These are phyloP conservation scores for Aleiodes alternator DNA, from an alignment of 2,888 invertebrate genomes.

Conservation along the genomic window DNA sequence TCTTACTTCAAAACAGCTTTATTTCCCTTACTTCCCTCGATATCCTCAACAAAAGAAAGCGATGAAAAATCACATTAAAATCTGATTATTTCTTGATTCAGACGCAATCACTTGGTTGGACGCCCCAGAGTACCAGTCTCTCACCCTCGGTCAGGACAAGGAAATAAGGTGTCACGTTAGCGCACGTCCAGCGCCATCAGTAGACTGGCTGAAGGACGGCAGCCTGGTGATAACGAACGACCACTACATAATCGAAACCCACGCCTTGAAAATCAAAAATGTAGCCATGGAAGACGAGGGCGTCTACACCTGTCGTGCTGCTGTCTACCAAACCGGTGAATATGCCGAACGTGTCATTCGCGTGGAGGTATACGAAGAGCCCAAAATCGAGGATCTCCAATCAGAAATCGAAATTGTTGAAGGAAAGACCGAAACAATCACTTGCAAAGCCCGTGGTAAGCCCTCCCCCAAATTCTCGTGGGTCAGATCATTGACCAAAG, in stretches of 20 bases:
- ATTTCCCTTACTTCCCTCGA: conserved; percentile 17
- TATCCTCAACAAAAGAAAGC: neutral
- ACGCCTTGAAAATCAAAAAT: conserved; percentile 86
- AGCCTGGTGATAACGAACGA: conserved; percentile 82
- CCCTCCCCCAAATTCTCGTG: conserved; percentile 90
- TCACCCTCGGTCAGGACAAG: conserved; percentile 84
- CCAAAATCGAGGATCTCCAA: conserved; percentile 82
- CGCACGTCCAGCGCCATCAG: conserved; percentile 89
- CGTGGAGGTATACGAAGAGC: conserved; percentile 87
- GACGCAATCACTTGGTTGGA: conserved; percentile 92
- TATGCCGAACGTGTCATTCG: conserved; percentile 86
- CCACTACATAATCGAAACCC: conserved; percentile 84
- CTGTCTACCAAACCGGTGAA: conserved; percentile 88
- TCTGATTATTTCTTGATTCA: conserved; percentile 72
- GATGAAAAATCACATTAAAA: neutral
- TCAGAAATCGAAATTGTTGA: conserved; percentile 84
- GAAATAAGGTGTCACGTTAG: conserved; percentile 87
- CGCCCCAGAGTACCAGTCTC: conserved; percentile 89
- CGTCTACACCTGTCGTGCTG: conserved; percentile 90
- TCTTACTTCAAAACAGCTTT: no score
- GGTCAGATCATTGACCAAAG: conserved; percentile 85
- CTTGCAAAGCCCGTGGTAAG: conserved; percentile 88
- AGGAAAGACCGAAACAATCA: conserved; percentile 85
- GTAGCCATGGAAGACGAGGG: conserved; percentile 91
- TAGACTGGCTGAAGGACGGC: conserved; percentile 90